A percentile compares a stretch with the other conserved stretches of the same genome.
Conservation (phyloP, 2,113 vertebrate genomes). For the Catharus minimus region DNA sequence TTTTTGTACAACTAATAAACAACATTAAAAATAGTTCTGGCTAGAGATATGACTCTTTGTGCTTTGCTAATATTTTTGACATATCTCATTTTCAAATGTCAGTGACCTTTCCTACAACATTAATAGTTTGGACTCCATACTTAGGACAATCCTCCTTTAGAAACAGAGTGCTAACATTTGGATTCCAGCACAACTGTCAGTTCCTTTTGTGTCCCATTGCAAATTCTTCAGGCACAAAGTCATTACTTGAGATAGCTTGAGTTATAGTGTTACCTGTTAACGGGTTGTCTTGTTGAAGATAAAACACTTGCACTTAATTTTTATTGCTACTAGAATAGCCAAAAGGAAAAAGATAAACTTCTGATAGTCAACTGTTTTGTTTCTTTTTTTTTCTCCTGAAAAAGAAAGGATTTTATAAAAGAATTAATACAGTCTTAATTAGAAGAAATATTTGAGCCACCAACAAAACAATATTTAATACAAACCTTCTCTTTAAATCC, state of each 20-base stretch:
- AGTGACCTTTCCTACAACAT: background rate
- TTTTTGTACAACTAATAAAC: background rate
- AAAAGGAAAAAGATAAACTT: background rate
- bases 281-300: background rate
- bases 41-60: background rate
- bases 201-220: background rate
- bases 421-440: background rate
- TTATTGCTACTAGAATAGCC: background rate
- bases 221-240: background rate
- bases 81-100: background rate
- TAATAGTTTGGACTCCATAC: background rate
- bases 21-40: background rate
- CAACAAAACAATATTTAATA: background rate
- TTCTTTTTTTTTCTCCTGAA: accelerated
- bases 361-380: background rate
- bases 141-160: background rate
- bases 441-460: background rate
- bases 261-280: background rate
- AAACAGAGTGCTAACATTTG: background rate
- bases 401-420: background rate
- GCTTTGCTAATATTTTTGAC: background rate
- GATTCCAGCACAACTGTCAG: background rate
- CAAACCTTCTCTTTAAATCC: background rate
- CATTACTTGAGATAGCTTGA: background rate
- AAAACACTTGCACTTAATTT: background rate